Conservation (phyloP, 2,113 vertebrate species). For the Bambusicola thoracicus region DNA sequence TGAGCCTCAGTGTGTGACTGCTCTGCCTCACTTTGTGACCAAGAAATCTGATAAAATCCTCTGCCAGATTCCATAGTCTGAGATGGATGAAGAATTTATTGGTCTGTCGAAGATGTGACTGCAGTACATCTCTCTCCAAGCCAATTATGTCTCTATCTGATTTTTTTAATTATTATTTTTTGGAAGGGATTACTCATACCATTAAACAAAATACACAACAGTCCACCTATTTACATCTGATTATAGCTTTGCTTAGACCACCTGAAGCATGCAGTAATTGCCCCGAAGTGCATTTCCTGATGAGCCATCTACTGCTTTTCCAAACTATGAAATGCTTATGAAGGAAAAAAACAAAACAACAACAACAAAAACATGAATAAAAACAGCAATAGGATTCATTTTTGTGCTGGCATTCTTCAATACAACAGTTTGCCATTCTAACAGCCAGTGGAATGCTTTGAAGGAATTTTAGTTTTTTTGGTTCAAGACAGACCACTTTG, state of each 20-base stretch:
- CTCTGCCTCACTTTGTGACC: not conserved
- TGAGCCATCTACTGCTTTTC: not conserved
- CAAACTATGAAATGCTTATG: not conserved
- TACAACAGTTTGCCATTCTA: not conserved
- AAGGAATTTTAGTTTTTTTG: not conserved
- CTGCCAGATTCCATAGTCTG: not conserved
- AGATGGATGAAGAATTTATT: not conserved
- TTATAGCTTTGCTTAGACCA: not conserved
- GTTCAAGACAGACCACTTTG: not conserved
- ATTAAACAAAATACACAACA: not conserved
- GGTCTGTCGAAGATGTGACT: not conserved
- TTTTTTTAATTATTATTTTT: not conserved
- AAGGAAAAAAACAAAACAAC: not conserved
- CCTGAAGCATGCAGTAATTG: not conserved
- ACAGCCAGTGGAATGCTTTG: not conserved
- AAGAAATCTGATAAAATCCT: not conserved
- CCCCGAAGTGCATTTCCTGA: not conserved
- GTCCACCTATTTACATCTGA: not conserved
- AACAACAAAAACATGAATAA: not conserved
- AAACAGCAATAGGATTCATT: not conserved
- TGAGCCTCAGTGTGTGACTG: not conserved
- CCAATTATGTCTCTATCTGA: not conserved
- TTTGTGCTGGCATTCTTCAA: not conserved
- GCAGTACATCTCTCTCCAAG: not conserved
- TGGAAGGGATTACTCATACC: not conserved